These are phyloP conservation scores for Scarus forsteni DNA, from an alignment of 2,797 vertebrate genomes.

Conservation along the genomic window DNA sequence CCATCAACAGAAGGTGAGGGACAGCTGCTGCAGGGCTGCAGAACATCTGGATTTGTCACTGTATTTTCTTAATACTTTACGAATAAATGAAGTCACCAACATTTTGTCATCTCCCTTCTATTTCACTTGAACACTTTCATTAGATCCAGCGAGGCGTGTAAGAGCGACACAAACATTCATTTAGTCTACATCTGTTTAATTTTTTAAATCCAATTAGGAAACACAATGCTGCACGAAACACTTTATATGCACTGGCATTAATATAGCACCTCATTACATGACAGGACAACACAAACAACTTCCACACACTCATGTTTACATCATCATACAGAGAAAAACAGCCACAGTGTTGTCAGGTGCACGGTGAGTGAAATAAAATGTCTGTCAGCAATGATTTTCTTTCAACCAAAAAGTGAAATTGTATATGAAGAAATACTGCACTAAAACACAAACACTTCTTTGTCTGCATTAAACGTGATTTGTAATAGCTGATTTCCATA, in stretches of 20 bases:
- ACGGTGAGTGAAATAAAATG: neutral
- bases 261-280: neutral
- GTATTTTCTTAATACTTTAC: neutral
- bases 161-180: conserved; percentile 21
- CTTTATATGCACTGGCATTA: neutral
- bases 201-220: conserved; percentile 5
- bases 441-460: neutral
- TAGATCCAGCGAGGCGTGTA: conserved; percentile 1
- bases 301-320: neutral
- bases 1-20: neutral
- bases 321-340: neutral
- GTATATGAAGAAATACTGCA: neutral
- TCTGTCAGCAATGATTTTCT: neutral
- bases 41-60: neutral
- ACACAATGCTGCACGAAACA: neutral
- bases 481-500: neutral
- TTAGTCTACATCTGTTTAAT: neutral
- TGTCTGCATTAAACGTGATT: neutral
- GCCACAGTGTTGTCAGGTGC: neutral
- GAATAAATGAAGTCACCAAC: neutral
- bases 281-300: neutral
- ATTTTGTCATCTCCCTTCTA: neutral
- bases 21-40: neutral
- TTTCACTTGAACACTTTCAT: neutral
- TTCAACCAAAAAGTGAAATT: neutral